A percentile compares a stretch with the other conserved stretches of the same genome.
Conservation (phyloP, 2,113 vertebrate genomes). For the Nansenia antarctica region DNA sequence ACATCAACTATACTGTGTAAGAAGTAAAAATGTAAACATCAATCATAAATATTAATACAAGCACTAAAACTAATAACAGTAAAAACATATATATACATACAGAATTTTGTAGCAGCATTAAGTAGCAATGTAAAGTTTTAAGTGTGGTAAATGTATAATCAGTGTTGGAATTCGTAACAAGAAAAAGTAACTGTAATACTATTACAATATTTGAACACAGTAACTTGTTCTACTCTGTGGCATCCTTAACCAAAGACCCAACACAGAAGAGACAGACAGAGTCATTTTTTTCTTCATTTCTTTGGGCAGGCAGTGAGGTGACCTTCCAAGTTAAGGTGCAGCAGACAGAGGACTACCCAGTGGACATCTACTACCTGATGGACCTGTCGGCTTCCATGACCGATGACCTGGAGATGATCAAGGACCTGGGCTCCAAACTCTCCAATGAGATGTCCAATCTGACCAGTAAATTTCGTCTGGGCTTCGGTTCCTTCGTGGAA, state of each 20-base stretch:
- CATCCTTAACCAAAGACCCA: background rate
- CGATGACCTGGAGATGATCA: slow-evolving; percentile 91
- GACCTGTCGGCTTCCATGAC: slow-evolving; percentile 96
- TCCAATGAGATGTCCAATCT: slow-evolving; percentile 93
- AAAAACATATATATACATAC: too few species aligned
- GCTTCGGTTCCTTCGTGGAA: slow-evolving; percentile 97
- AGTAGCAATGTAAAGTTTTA: too few species aligned
- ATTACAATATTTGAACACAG: too few species aligned
- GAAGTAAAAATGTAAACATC: too few species aligned
- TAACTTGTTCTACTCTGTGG: too few species aligned
- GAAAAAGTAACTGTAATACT: background rate
- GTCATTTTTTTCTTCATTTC: background rate
- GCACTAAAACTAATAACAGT: too few species aligned
- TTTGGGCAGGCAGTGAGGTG: slow-evolving; percentile 77
- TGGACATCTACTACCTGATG: slow-evolving; percentile 98
- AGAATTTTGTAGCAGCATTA: too few species aligned
- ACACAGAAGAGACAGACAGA: background rate
- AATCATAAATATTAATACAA: too few species aligned
- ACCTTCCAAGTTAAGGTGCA: slow-evolving; percentile 90
- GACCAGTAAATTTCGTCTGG: slow-evolving; percentile 95
- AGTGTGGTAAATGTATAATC: too few species aligned
- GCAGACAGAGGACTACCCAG: slow-evolving; percentile 92
- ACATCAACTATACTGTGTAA: too few species aligned
- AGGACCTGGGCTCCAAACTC: slow-evolving; percentile 87
- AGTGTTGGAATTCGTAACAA: too few species aligned